Percentiles rank a stretch among this genome's conserved stretches.
Evolutionary conservation across 2,888 invertebrate species (phyloP).

Genomic region (Orchesellides sinensis): DNA sequence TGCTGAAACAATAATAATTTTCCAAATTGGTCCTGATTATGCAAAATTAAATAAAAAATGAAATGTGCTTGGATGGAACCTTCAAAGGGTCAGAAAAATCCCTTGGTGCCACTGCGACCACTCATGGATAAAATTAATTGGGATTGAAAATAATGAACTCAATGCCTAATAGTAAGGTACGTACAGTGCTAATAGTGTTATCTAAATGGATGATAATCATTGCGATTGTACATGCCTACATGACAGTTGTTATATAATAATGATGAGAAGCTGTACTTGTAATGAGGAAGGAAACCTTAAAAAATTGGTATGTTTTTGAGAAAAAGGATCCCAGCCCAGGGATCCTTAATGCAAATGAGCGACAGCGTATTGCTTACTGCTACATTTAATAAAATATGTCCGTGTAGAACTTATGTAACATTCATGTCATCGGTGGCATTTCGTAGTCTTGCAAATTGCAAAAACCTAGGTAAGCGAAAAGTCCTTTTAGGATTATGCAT

Average conservation of each 20-base stretch:
- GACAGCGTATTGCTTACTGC: background rate
- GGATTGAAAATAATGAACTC: conserved; percentile 59
- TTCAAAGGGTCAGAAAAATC: conserved; percentile 44
- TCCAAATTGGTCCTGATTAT: no score
- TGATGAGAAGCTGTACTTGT: conserved; percentile 51
- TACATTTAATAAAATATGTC: background rate
- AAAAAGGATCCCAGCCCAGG: conserved; percentile 62
- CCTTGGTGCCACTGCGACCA: conserved; percentile 44
- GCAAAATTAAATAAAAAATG: no score
- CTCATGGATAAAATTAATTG: conserved; percentile 56
- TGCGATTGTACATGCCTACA: conserved; percentile 9
- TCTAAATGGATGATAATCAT: background rate
- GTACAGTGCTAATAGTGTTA: background rate
- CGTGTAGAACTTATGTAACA: background rate
- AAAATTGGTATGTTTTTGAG: conserved; percentile 47
- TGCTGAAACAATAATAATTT: background rate
- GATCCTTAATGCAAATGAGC: conserved; percentile 34
- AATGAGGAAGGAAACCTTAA: conserved; percentile 48
- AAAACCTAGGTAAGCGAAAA: conserved; percentile 33
- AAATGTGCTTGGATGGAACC: conserved; percentile 49
- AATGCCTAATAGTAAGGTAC: conserved; percentile 51
- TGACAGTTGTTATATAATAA: conserved; percentile 36
- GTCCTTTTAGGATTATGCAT: conserved; percentile 40
- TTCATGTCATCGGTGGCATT: background rate
- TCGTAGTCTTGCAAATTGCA: conserved; percentile 27